These are phyloP conservation scores for Apantesis nais DNA, from an alignment of 2,888 invertebrate genomes.

Conservation along the genomic window DNA sequence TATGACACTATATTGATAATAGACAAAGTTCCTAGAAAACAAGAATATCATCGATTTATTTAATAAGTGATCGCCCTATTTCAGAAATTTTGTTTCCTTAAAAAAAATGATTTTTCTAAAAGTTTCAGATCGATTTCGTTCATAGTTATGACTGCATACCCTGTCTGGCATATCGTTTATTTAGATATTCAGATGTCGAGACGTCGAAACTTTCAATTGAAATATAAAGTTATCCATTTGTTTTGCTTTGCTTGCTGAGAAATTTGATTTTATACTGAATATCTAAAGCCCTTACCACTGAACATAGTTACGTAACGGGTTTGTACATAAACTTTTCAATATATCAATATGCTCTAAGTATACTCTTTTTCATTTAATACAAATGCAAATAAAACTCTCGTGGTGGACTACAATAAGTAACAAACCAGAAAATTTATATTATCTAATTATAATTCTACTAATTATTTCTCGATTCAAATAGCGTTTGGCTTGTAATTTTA, in stretches of 20 bases:
- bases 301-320: background rate
- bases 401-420: background rate
- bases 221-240: conserved; percentile 38
- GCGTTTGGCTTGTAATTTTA: too few species aligned
- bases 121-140: background rate
- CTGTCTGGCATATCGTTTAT: background rate
- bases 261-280: conserved; percentile 18
- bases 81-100: too few species aligned
- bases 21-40: background rate
- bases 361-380: background rate
- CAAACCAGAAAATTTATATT: background rate
- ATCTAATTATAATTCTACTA: background rate
- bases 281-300: background rate
- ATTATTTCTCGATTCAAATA: background rate
- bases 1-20: background rate
- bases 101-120: background rate
- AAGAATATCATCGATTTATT: background rate
- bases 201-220: conserved; percentile 28
- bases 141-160: background rate
- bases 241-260: conserved; percentile 30
- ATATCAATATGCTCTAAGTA: background rate
- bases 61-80: background rate
- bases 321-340: background rate
- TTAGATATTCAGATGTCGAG: conserved; percentile 11
- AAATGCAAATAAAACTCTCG: background rate